Evolutionary conservation across 2,888 invertebrate genomes (phyloP).

Genomic region (Drosophila melanosoma): DNA sequence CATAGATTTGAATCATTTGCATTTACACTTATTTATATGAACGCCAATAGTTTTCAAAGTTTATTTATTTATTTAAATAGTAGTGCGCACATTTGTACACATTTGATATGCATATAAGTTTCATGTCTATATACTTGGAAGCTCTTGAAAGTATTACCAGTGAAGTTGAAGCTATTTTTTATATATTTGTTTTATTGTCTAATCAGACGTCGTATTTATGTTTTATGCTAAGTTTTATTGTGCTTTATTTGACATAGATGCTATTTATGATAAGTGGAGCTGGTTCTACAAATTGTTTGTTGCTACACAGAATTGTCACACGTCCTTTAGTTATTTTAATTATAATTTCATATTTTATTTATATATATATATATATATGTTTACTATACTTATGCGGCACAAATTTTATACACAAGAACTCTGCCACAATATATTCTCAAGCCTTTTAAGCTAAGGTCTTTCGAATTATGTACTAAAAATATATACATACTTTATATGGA

Average conservation of each 20-base stretch:
- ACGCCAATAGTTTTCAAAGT: constrained; percentile 20
- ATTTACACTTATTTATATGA: constrained; percentile 54
- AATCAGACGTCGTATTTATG: constrained; percentile 36
- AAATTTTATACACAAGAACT: constrained; percentile 22
- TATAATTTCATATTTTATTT: constrained; percentile 27
- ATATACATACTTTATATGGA: constrained; percentile 24
- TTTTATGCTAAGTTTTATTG: constrained; percentile 43
- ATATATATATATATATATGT: background rate
- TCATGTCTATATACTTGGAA: constrained; percentile 31
- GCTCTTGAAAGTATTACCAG: constrained; percentile 69
- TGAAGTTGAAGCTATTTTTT: constrained; percentile 50
- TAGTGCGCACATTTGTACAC: constrained; percentile 13
- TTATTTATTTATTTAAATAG: constrained; percentile 18
- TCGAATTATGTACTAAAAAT: constrained; percentile 37
- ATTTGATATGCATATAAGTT: constrained; percentile 26
- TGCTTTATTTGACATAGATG: constrained; percentile 54
- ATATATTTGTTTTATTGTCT: constrained; percentile 22
- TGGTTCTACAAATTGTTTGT: constrained; percentile 18
- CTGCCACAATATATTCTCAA: constrained; percentile 57
- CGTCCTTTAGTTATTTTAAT: constrained; percentile 34
- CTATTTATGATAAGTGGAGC: constrained; percentile 29
- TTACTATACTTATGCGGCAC: constrained; percentile 11
- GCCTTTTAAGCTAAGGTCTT: constrained; percentile 48
- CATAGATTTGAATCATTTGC: constrained; percentile 51
- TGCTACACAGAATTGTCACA: constrained; percentile 16